phyloP scores from a whole-genome alignment of 1,140 invertebrate species.

The Micrasema minimum region DNA sequence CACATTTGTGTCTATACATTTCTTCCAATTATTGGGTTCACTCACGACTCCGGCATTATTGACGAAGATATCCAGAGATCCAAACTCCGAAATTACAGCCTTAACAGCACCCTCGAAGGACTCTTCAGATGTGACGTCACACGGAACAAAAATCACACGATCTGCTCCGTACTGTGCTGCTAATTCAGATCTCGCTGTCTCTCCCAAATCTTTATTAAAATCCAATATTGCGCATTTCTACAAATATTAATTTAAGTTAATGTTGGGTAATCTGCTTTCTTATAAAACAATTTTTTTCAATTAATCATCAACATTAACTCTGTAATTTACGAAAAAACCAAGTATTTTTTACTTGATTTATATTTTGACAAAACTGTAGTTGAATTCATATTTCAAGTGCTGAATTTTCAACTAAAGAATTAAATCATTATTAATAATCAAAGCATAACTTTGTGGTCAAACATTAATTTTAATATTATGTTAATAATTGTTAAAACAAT shows the following conservation, averaged over 20 bases:
- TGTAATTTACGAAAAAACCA: too few species aligned
- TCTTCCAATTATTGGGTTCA: not conserved
- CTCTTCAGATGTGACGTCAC: constrained; percentile 51
- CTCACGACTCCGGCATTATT: constrained; percentile 8
- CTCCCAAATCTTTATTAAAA: not conserved
- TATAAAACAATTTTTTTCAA: too few species aligned
- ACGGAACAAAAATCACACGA: constrained; percentile 47
- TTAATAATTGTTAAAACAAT: too few species aligned
- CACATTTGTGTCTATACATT: not conserved
- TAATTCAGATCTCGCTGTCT: not conserved
- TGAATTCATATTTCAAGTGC: too few species aligned
- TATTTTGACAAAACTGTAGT: too few species aligned
- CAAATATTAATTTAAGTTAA: not conserved
- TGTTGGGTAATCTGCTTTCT: not conserved
- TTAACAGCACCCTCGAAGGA: constrained; percentile 20
- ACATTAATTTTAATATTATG: too few species aligned
- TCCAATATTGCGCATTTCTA: constrained; percentile 24
- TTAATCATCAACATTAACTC: too few species aligned
- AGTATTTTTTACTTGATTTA: too few species aligned
- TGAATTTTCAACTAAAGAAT: too few species aligned
- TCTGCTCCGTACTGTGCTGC: constrained; percentile 49
- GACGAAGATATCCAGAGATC: constrained; percentile 10
- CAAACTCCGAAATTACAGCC: not conserved
- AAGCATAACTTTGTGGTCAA: too few species aligned
- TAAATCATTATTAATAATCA: too few species aligned